Evolutionary conservation across 2,888 invertebrate species (phyloP), one percentile per base, ranked within the genome.

Genomic region (Hermodice carunculata): DNA sequence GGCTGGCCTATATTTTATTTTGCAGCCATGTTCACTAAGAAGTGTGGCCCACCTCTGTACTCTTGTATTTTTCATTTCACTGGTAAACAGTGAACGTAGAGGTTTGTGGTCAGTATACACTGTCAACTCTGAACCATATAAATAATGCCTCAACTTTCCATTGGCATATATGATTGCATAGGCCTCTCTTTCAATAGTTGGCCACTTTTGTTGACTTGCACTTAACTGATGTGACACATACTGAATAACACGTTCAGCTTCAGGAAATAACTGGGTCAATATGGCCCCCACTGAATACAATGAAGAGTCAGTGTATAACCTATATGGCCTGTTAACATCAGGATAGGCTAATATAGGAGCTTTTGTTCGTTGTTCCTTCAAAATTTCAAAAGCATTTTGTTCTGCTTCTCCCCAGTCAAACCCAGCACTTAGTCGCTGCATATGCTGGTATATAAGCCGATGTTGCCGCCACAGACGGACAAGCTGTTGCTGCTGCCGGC

Each of bases 171-270:
- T 19, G 4, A 53, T 19, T 3, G 53, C 53, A 53, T 17, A 53
- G 19, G 53, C 53, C 19, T 53, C 53, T 31, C 32, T 53, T 14
- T 32, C 53, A 31, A 53, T 34, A 8, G 53, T 53, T 32, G 32
- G 8, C 32, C 34, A 53, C 22, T 19, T 29, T 19, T 3, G 3
- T 32, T 53, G 53, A 8, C n/a, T 32, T 19, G 28, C 14, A 17
- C 6, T 6, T 24, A 53, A 34, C 22, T 8, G 14, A 11, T 53
- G 28, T 8, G 53, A 53, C n/a, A 53, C 8, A 19, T 53, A 53
- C 4, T 29, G 31, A 4, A 53, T 53, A 4, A 31, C 24, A 6
- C 53, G 6, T 19, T 53, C 53, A n/a, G n/a, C n/a, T n/a, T n/a
- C n/a, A n/a, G n/a, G n/a, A n/a, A n/a, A n/a, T n/a, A n/a, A n/a